Percentiles rank a stretch among this genome's conserved stretches.
phyloP scores from a whole-genome alignment of 64 coral and sea anemone genomes.

The Stylophora pistillata region DNA sequence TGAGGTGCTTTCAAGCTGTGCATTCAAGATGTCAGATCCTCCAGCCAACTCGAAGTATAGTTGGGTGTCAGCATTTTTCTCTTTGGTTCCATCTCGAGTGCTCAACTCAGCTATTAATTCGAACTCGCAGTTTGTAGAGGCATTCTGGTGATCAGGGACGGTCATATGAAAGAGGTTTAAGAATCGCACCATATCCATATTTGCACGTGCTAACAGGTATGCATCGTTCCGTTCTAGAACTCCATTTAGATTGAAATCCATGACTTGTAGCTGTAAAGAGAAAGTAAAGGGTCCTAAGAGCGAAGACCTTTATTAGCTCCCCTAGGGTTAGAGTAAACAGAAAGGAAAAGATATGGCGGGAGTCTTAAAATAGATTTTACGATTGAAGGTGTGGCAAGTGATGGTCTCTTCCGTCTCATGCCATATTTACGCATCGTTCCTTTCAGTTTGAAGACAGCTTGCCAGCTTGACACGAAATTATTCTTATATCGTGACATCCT shows the following conservation, averaged over 20 bases:
- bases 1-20: constrained; percentile 20
- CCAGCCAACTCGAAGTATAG: constrained; percentile 65
- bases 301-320: too few relatives aligned
- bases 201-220: constrained; percentile 49
- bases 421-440: too few relatives aligned
- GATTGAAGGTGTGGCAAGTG: too few relatives aligned
- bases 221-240: constrained; percentile 60
- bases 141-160: constrained; percentile 53
- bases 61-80: neutral
- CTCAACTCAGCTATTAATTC: constrained; percentile 29
- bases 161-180: constrained; percentile 12
- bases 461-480: too few relatives aligned
- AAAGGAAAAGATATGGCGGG: too few relatives aligned
- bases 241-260: constrained; percentile 74
- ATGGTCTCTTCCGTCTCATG: too few relatives aligned
- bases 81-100: neutral
- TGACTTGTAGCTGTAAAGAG: constrained; percentile 28
- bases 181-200: constrained; percentile 53
- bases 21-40: neutral
- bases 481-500: too few relatives aligned
- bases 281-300: neutral
- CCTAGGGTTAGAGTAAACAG: too few relatives aligned
- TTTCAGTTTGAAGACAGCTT: too few relatives aligned
- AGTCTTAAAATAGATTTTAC: too few relatives aligned
- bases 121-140: constrained; percentile 31